These are phyloP conservation scores for Agrochola macilenta DNA, from an alignment of 2,888 invertebrate genomes.

Conservation along the genomic window DNA sequence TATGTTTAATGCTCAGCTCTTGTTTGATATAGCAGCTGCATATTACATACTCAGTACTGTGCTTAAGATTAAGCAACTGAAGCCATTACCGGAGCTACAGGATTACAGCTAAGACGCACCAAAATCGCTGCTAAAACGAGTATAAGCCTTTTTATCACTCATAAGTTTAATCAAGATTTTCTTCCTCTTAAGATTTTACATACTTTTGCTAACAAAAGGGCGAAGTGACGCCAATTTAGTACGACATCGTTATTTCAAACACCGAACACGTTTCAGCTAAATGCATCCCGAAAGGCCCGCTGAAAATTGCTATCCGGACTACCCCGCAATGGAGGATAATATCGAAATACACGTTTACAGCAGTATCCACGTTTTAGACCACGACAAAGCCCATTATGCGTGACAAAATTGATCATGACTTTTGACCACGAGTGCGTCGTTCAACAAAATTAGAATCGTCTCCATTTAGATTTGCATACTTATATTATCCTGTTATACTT, in stretches of 20 bases:
- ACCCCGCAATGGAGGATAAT: slow-evolving; percentile 53
- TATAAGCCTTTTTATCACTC: slow-evolving; percentile 25
- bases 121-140: slow-evolving; percentile 21
- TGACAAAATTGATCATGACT: slow-evolving; percentile 62
- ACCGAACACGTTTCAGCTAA: slow-evolving; percentile 53
- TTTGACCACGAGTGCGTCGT: slow-evolving; percentile 46
- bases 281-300: slow-evolving; percentile 43
- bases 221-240: slow-evolving; percentile 34
- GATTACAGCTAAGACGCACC: slow-evolving; percentile 26
- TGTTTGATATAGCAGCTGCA: slow-evolving; percentile 29
- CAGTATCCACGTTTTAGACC: slow-evolving; percentile 54
- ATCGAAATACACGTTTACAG: slow-evolving; percentile 59
- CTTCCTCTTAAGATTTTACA: slow-evolving; percentile 24
- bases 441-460: slow-evolving; percentile 46
- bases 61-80: slow-evolving; percentile 28
- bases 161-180: slow-evolving; percentile 35
- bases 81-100: slow-evolving; percentile 28
- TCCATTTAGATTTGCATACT: slow-evolving; percentile 51
- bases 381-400: slow-evolving; percentile 55
- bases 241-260: slow-evolving; percentile 40
- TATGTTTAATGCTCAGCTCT: slow-evolving; percentile 32
- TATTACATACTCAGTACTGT: slow-evolving; percentile 37
- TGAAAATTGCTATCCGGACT: slow-evolving; percentile 51
- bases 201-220: slow-evolving; percentile 17
- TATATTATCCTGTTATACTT: slow-evolving; percentile 22